Evolutionary conservation across 2,797 vertebrate genomes (phyloP).

Genomic region (Ciconia nigra): DNA sequence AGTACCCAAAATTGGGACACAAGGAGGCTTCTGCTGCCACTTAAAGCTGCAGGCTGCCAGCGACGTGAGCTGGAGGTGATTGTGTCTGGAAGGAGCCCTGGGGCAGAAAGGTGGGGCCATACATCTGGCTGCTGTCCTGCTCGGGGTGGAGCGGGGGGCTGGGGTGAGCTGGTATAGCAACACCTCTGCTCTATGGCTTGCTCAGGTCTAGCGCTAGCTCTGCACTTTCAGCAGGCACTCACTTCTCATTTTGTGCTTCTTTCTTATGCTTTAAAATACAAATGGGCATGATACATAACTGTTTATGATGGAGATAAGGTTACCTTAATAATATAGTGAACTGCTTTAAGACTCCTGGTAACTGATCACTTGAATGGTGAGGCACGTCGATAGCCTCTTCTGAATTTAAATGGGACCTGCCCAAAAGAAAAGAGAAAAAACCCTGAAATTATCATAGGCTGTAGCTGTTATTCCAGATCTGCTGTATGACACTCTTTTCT

Average conservation of each 20-base stretch:
- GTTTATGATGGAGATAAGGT: not conserved
- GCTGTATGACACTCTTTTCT: not conserved
- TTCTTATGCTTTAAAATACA: not conserved
- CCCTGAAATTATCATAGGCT: not conserved
- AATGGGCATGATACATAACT: rapidly evolving
- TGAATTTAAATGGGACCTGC: slow-evolving; percentile 49
- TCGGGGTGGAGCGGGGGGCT: not conserved
- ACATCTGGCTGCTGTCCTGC: not conserved
- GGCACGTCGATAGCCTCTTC: slow-evolving; percentile 66
- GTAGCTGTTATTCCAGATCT: not conserved
- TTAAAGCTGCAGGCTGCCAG: not conserved
- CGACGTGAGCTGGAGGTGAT: not conserved
- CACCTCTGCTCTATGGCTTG: not conserved
- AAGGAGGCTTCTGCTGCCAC: not conserved
- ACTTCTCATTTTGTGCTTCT: not conserved
- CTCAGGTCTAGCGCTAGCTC: not conserved
- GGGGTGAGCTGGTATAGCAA: not conserved
- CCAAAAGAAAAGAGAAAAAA: not conserved
- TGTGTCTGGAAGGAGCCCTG: not conserved
- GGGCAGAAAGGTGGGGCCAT: not conserved
- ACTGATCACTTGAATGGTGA: slow-evolving; percentile 58
- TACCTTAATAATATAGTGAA: slow-evolving; percentile 88
- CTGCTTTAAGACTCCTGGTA: slow-evolving; percentile 83
- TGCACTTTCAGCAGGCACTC: not conserved
- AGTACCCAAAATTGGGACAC: not conserved